A percentile compares a stretch with the other conserved stretches of the same genome.
Evolutionary conservation across 2,113 vertebrate genomes (phyloP).

Genomic region (Proterorhinus semilunaris): DNA sequence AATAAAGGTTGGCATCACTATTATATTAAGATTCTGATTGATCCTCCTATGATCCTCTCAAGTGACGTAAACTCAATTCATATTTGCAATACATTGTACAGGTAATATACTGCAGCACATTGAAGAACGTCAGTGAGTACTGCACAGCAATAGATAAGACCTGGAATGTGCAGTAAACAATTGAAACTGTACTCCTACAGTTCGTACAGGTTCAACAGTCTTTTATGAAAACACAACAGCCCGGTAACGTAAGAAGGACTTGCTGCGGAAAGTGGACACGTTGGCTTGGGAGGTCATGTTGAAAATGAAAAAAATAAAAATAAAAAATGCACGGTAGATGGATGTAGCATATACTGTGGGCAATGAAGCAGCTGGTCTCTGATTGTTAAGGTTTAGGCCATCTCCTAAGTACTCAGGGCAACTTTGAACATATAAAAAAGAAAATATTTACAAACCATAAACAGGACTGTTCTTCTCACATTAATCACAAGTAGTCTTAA

Average conservation of each 20-base stretch:
- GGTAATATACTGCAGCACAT: too few species aligned
- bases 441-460: conserved; percentile 76
- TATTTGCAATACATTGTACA: too few species aligned
- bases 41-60: too few species aligned
- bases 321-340: conserved; percentile 51
- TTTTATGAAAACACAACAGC: background rate
- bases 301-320: conserved; percentile 45
- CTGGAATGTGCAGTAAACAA: too few species aligned
- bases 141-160: too few species aligned
- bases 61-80: too few species aligned
- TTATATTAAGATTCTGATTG: too few species aligned
- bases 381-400: conserved; percentile 70
- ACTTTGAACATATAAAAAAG: conserved; percentile 60
- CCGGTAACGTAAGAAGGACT: background rate
- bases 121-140: too few species aligned
- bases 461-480: conserved; percentile 74
- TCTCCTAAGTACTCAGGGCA: conserved; percentile 59
- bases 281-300: conserved; percentile 24
- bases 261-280: conserved; percentile 29
- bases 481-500: conserved; percentile 74
- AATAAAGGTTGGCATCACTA: too few species aligned
- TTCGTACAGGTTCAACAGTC: background rate
- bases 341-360: conserved; percentile 55
- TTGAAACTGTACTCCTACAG: too few species aligned
- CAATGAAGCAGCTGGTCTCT: conserved; percentile 68